A percentile compares a stretch with the other conserved stretches of the same genome.
These are phyloP conservation scores for Sciaenops ocellatus DNA, from an alignment of 2,797 vertebrate genomes.

Conservation along the genomic window DNA sequence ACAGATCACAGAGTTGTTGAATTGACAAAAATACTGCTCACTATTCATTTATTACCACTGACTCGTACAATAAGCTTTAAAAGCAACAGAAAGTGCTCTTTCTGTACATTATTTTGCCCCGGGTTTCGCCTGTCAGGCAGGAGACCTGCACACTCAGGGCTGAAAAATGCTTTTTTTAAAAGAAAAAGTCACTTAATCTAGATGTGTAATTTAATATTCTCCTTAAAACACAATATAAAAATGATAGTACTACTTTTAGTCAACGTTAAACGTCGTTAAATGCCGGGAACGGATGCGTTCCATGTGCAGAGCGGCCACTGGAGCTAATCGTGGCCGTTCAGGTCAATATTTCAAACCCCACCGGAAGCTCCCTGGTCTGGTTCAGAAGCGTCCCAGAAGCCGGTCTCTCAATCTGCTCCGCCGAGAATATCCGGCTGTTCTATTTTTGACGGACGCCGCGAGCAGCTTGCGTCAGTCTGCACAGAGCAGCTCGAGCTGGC, in stretches of 20 bases:
- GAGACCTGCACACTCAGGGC: background rate
- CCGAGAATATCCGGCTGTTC: too few relatives aligned
- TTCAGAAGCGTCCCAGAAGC: too few relatives aligned
- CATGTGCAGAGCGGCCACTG: too few relatives aligned
- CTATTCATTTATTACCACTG: slow-evolving; percentile 5
- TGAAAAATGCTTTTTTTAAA: background rate
- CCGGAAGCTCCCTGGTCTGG: too few relatives aligned
- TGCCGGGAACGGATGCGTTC: too few relatives aligned
- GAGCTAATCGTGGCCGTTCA: too few relatives aligned
- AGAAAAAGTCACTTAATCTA: background rate
- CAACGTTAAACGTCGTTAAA: background rate
- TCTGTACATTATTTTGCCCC: background rate
- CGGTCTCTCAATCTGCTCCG: too few relatives aligned
- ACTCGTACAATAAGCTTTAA: slow-evolving; percentile 7
- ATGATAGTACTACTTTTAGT: slow-evolving; percentile 5
- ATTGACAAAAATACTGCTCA: slow-evolving; percentile 32
- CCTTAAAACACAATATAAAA: background rate
- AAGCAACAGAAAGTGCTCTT: background rate
- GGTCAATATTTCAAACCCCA: too few relatives aligned
- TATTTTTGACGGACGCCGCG: too few relatives aligned
- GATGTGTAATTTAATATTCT: background rate
- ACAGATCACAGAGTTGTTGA: slow-evolving; percentile 28
- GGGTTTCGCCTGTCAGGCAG: slow-evolving; percentile 6
- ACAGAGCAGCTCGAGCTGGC: too few relatives aligned
- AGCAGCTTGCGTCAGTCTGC: too few relatives aligned